A percentile compares a stretch with the other conserved stretches of the same genome.
Conservation (phyloP, 2,797 vertebrate species). For the Selene dorsalis region DNA sequence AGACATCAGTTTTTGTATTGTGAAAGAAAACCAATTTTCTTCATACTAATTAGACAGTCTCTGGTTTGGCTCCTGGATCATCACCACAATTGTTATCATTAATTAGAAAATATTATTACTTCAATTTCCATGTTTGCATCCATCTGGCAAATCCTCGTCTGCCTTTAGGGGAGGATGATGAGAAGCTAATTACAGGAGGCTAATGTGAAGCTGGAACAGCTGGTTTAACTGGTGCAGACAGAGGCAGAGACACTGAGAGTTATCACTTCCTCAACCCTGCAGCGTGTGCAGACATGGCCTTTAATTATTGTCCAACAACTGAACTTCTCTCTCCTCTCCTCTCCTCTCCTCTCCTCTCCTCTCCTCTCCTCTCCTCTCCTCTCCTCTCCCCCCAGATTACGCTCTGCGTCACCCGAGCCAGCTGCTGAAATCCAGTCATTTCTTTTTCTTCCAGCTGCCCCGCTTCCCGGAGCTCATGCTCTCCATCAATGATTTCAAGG, state of each 20-base stretch:
- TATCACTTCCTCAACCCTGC: conserved; percentile 14
- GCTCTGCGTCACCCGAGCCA: conserved; percentile 94
- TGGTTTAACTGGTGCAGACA: conserved; percentile 59
- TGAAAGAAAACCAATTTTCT: conserved; percentile 26
- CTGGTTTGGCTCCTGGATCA: conserved; percentile 57
- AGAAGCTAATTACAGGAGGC: conserved; percentile 74
- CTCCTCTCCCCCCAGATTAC: conserved; percentile 87
- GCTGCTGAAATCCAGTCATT: conserved; percentile 96
- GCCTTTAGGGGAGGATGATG: conserved; percentile 60
- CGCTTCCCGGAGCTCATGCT: conserved; percentile 98
- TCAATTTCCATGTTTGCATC: conserved; percentile 63
- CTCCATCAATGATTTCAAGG: conserved; percentile 99
- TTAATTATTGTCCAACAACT: conserved; percentile 45
- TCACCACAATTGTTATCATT: conserved; percentile 70
- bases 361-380: not conserved
- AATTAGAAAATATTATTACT: conserved; percentile 68
- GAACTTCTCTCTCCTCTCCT: conserved; percentile 28
- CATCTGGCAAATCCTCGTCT: conserved; percentile 73
- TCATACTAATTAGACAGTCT: conserved; percentile 46
- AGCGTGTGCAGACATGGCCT: conserved; percentile 15
- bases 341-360: not conserved
- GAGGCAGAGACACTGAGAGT: conserved; percentile 31
- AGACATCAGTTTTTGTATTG: not conserved
- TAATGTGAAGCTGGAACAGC: conserved; percentile 63
- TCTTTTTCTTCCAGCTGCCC: conserved; percentile 99